These are phyloP conservation scores for Melanerpes formicivorus DNA, from an alignment of 2,113 vertebrate species.

Conservation along the genomic window DNA sequence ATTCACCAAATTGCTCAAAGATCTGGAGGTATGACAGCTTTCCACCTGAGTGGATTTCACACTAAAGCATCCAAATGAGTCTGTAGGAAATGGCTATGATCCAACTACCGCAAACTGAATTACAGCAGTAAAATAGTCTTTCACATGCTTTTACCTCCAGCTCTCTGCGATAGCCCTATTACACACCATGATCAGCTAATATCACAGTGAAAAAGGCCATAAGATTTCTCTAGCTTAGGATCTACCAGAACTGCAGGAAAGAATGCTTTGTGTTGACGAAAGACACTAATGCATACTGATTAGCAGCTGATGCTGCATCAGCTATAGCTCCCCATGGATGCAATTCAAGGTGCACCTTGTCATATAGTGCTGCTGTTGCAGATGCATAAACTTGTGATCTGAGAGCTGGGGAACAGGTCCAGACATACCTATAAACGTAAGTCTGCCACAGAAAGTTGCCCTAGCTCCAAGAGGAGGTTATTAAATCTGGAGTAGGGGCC, in stretches of 20 bases:
- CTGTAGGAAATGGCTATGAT: constrained; percentile 10
- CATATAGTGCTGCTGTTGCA: not conserved
- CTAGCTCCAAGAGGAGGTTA: not conserved
- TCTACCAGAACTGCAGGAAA: not conserved
- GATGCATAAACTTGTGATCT: not conserved
- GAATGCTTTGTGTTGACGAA: not conserved
- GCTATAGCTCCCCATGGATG: not conserved
- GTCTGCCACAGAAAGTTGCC: not conserved
- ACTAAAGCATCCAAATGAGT: not conserved
- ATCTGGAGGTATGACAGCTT: not conserved
- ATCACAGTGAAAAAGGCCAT: not conserved
- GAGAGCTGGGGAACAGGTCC: not conserved
- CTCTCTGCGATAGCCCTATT: not conserved
- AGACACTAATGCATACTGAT: not conserved
- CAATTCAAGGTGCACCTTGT: not conserved
- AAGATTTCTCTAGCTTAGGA: not conserved
- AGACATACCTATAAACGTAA: not conserved
- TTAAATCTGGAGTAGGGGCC: not conserved
- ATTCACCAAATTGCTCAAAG: not conserved
- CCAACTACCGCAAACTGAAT: not conserved
- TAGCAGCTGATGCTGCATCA: not conserved
- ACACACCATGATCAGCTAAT: not conserved
- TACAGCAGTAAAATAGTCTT: constrained; percentile 20
- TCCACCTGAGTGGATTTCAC: not conserved
- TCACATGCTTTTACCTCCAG: not conserved